These are phyloP conservation scores for Onthophagus sagittarius DNA, from an alignment of 2,888 invertebrate genomes.

Conservation along the genomic window DNA sequence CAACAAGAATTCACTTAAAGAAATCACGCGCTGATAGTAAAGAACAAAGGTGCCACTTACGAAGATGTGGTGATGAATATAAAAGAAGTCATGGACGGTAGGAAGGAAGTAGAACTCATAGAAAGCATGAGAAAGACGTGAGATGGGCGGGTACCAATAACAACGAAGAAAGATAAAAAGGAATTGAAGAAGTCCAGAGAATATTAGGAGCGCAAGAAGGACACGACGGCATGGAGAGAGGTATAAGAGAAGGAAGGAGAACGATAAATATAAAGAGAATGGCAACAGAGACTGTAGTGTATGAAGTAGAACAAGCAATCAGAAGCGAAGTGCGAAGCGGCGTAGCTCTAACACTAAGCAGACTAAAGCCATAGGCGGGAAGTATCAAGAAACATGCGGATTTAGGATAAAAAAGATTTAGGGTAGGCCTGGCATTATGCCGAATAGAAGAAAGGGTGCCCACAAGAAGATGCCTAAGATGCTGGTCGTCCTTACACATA, in stretches of 20 bases:
- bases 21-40: not conserved
- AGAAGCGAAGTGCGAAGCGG: not conserved
- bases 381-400: not conserved
- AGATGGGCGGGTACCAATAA: not conserved
- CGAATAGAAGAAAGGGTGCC: not conserved
- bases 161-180: not conserved
- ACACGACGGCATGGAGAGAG: not conserved
- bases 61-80: not conserved
- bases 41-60: not conserved
- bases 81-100: not conserved
- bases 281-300: not conserved
- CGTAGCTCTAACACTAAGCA: not conserved
- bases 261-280: not conserved
- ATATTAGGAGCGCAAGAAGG: not conserved
- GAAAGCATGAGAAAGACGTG: not conserved
- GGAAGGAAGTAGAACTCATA: not conserved
- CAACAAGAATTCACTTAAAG: not conserved
- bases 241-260: not conserved
- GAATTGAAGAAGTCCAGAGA: not conserved
- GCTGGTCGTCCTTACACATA: not conserved
- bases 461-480: not conserved
- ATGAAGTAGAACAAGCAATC: not conserved
- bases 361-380: not conserved
- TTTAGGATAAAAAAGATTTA: not conserved
- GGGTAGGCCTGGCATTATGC: not conserved